A percentile compares a stretch with the other conserved stretches of the same genome.
Evolutionary conservation across 92 coral and sea anemone genomes (phyloP).

Genomic region (Porites divaricata): DNA sequence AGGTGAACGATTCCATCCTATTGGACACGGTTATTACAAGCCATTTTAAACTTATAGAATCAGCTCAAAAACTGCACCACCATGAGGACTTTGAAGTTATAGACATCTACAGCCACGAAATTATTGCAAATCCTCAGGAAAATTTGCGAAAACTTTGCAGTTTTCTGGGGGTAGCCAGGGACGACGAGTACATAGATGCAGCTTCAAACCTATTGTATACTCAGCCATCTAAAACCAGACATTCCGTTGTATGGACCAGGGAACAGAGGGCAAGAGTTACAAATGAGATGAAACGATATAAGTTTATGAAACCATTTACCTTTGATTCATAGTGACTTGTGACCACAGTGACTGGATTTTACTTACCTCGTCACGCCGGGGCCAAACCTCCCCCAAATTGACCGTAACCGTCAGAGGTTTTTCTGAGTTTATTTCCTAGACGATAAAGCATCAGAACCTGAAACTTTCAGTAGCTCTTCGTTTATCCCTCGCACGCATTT

Average conservation of each 20-base stretch:
- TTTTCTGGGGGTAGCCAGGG: background rate
- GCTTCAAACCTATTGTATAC: background rate
- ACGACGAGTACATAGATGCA: background rate
- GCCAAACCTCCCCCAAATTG: too few relatives aligned
- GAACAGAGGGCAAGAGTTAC: slow-evolving; percentile 5
- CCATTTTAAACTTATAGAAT: background rate
- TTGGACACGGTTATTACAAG: background rate
- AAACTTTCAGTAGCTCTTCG: too few relatives aligned
- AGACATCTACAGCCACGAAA: slow-evolving; percentile 17
- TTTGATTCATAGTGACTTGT: background rate
- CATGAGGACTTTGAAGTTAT: background rate
- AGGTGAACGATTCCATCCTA: background rate
- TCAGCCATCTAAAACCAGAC: background rate
- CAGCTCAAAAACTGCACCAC: background rate
- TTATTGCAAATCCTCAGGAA: background rate
- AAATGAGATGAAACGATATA: background rate
- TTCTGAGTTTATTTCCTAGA: too few relatives aligned
- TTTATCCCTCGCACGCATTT: too few relatives aligned
- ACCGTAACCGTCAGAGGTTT: too few relatives aligned
- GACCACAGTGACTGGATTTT: too few relatives aligned
- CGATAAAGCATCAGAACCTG: too few relatives aligned
- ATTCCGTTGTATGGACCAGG: background rate
- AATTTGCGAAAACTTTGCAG: background rate
- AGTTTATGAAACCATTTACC: background rate
- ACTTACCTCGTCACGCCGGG: too few relatives aligned